phyloP scores from a whole-genome alignment of 2,113 vertebrate species.

The Elephas maximus region DNA sequence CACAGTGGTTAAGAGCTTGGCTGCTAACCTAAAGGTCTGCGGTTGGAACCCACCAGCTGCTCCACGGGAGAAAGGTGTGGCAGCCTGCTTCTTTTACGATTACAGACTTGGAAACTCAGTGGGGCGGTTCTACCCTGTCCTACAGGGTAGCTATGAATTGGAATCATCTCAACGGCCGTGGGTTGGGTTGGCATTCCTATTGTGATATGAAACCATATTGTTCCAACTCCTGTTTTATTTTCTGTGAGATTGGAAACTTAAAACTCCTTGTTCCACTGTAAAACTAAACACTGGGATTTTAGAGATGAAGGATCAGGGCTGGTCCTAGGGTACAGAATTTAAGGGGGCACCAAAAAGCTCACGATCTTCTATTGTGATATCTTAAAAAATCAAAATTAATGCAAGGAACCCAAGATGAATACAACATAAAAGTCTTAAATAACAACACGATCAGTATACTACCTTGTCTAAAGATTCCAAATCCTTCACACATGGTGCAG shows the following conservation, averaged over 20 bases:
- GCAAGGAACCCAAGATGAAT: not conserved
- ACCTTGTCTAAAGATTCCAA: not conserved
- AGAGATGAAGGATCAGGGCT: not conserved
- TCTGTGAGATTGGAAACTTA: slow-evolving; percentile 29
- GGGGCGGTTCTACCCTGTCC: too few species aligned
- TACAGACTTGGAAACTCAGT: too few species aligned
- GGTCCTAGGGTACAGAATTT: not conserved
- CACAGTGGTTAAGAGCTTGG: too few species aligned
- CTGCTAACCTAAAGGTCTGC: too few species aligned
- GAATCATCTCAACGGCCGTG: too few species aligned
- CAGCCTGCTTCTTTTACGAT: too few species aligned
- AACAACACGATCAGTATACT: not conserved
- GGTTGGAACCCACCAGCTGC: too few species aligned
- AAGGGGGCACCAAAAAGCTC: not conserved
- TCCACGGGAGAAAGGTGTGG: too few species aligned
- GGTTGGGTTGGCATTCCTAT: too few species aligned
- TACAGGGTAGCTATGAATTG: too few species aligned
- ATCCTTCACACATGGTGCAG: not conserved
- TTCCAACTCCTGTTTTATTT: slow-evolving; percentile 25
- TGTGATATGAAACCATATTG: not conserved
- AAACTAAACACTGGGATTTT: slow-evolving; percentile 27
- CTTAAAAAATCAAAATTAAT: not conserved
- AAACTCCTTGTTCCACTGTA: not conserved
- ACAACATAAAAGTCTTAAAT: slow-evolving; percentile 5
- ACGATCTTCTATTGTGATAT: not conserved